Base-by-base conservation (phyloP, 2,113 vertebrate species). In the Austrofundulus limnaeus region DNA sequence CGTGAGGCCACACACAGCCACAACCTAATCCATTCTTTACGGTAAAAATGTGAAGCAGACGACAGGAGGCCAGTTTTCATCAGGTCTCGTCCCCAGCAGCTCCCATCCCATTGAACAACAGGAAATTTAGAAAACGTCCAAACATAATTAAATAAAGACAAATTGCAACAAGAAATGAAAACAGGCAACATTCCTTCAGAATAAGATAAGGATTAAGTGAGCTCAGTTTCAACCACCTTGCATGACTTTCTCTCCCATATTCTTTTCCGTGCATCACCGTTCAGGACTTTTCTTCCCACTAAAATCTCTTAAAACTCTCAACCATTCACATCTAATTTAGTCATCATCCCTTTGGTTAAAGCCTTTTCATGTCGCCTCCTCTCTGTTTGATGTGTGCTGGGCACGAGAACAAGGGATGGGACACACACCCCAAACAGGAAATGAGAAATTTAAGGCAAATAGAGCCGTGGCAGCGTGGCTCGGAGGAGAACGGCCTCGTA, bases 381-480 rank as follows among this genome's bases (percentile, higher is more conserved):
- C 69, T 4, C 37, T 63, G 83, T 91, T 91, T 91, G 81, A 91
- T 88, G 87, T 89, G 87, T 83, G 78, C 76, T 88, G 87, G 87
- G 81, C 88, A 89, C 51, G 41, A 87, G 88, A 89, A 89, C 83
- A 86, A 90, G 84, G 84, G 78, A 87, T 85, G 5, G 50, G 81
- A 85, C 74, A 88, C 88, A 90, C 91, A 82, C 89, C 89, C 89
- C 70, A 89, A 91, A 92, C 89, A 91, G 91, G 91, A 92, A 92
- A 91, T 91, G 89, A 89, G 87, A 89, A 87, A 87, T 82, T 90
- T 77, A 46, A 85, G 78, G 68, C 58, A 87, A 90, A 88, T 82
- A 77, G 80, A 68, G 49, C 60, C 49, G 24, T 66, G 84, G 72
- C 66, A 87, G 64, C 70, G 83, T n/a, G 75, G 43, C 51, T 68